Base-by-base conservation (phyloP, 2,113 vertebrate species). In the Speoplatyrhinus poulsoni region DNA sequence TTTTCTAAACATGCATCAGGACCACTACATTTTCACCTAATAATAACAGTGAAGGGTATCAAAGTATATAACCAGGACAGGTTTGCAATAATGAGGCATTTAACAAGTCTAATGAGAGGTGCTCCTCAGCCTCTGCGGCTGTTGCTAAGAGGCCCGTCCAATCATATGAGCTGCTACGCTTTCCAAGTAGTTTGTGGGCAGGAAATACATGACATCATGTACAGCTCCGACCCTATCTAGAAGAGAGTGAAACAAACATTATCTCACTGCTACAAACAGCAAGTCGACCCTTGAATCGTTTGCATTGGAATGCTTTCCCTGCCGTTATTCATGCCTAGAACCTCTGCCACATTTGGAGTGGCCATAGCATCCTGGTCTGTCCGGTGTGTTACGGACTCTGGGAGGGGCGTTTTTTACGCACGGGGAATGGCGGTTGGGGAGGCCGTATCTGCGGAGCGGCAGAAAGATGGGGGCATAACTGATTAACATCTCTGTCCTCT, bases 131-230 rank as follows among this genome's bases (percentile, higher is more conserved):
- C 77, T 78, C 77, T 60, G 73, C 65, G 79, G 70, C 90, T 91
- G 88, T 90, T 90, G 90, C 87, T 87, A 87, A 86, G 90, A 90
- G 87, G 80, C 77, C 81, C 80, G 79, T 73, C 90, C 90, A 91
- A 89, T 91, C 86, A 90, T 73, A 72, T 77, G 57, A 63, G 62
- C 78, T n/a, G 67, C 67, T 49, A 76, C 64, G 26, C 76, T 62
- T 49, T 64, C 62, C 80, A 67, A 79, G 78, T 69, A 63, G 60
- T 70, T 47, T 26, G 67, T 73, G 75, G 82, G 86, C 67, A 83
- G 82, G 72, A 78, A 75, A 60, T 62, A 60, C 72, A 76, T 91
- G 90, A 91, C 90, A 86, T 90, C 90, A 91, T 76, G 67, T 74
- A 12, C 66, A 57, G 65, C 73, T 48, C 62, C 70, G 61, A 60